phyloP scores from a whole-genome alignment of 2,797 vertebrate species.

The Gymnodraco acuticeps region DNA sequence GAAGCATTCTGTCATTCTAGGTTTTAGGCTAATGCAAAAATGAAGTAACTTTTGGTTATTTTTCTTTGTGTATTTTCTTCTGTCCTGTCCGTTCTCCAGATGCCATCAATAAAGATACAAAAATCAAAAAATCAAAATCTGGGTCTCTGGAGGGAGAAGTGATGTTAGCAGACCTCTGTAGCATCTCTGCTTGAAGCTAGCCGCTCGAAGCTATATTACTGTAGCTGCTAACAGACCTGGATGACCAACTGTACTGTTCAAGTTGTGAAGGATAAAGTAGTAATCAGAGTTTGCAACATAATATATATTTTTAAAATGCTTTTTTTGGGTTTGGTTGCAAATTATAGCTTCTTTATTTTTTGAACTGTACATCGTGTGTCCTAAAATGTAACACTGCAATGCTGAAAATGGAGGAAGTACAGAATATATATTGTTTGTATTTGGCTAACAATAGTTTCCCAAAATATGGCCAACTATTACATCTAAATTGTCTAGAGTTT shows the following conservation, averaged over 20 bases:
- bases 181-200: neutral
- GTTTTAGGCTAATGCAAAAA: neutral
- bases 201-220: neutral
- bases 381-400: neutral
- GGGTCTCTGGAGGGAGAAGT: neutral
- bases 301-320: neutral
- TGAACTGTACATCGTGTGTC: neutral
- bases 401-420: neutral
- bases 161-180: neutral
- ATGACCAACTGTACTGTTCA: neutral
- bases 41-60: neutral
- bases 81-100: neutral
- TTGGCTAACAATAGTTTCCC: rapidly evolving
- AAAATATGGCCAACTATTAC: neutral
- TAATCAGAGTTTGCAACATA: neutral
- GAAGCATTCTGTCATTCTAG: neutral
- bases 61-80: neutral
- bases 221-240: neutral
- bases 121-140: neutral
- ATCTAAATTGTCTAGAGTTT: neutral
- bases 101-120: neutral
- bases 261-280: neutral
- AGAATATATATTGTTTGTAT: too few species aligned
- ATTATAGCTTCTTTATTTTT: neutral
- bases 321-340: neutral